Base-by-base conservation (phyloP, 2,113 vertebrate genomes). In the Calonectris borealis region DNA sequence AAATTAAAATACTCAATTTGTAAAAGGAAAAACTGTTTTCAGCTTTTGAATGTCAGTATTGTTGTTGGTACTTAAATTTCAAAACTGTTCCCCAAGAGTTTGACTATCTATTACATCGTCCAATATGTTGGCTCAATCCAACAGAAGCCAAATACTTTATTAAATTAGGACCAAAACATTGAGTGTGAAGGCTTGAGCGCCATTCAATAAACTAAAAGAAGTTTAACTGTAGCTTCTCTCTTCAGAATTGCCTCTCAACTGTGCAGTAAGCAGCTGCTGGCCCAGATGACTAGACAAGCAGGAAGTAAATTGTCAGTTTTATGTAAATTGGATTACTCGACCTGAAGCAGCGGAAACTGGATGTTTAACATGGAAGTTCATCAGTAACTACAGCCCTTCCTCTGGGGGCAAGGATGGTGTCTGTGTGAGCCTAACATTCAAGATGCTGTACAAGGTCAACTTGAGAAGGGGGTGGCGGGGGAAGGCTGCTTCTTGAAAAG, bases 221-320 rank as follows among this genome's bases (percentile, higher is more conserved):
- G 62, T 92, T 78, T 70, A 82, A 64, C 75, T 96, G 84, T 90
- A 97, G 95, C 91, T 36, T 97, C 86, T 69, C 91, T 94, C 86
- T 96, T 78, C 81, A 93, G 85, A 97, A 62, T 24, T 25, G 36
- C 81, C 66, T 68, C 76, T 93, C 76, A 73, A 29, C 77, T 6
- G 31, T 84, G 52, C 44, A 88, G 40, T 36, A 20, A 88, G 55
- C 68, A 84, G 79, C 85, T 57, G 55, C 69, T 76, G 58, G 60
- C 55, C 55, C 36, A 31, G 36, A 26, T 25, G 44, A 48, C 44
- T 26, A 66, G 86, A 82, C 48, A 57, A 71, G 86, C 80, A 46
- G 76, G 48, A 51, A 40, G 52, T 34, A 62, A 72, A 52, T 16
- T 42, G 68, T 66, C 77, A 78, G 77, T 84, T 92, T 90, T 94